phyloP scores from a whole-genome alignment of 2,888 invertebrate species.

The Vesta saturnalis region DNA sequence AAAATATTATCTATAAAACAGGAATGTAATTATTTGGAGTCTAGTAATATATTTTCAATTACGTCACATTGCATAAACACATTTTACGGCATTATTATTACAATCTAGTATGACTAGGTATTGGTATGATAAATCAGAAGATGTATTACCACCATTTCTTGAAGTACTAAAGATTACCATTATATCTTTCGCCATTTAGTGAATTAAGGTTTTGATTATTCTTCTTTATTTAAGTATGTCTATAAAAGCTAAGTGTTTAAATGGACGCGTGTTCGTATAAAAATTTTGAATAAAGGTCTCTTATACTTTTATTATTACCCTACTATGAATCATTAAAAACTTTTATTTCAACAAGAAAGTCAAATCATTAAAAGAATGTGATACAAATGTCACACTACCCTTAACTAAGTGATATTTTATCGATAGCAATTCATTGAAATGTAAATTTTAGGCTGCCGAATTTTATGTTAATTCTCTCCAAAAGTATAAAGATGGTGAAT shows the following conservation, averaged over 20 bases:
- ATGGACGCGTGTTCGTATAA: not conserved
- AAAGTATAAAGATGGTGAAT: too few species aligned
- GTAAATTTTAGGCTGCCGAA: not conserved
- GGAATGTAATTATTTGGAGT: too few species aligned
- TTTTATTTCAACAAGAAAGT: not conserved
- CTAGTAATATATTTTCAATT: too few species aligned
- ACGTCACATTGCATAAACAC: too few species aligned
- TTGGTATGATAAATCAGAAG: too few species aligned
- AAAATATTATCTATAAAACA: too few species aligned
- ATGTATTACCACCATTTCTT: too few species aligned
- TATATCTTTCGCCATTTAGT: too few species aligned
- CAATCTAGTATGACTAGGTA: too few species aligned
- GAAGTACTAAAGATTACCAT: too few species aligned
- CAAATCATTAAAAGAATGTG: not conserved
- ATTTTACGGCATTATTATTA: too few species aligned
- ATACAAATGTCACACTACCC: not conserved
- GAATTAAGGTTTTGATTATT: not conserved
- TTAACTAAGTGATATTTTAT: not conserved
- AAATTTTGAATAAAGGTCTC: not conserved
- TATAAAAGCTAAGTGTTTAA: not conserved
- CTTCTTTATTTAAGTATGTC: not conserved
- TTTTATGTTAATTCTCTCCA: constrained; percentile 1
- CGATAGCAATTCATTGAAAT: not conserved
- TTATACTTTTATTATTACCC: not conserved
- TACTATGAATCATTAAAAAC: not conserved